Evolutionary conservation across 1,140 invertebrate genomes (phyloP), one percentile per base, ranked within the genome.

Genomic region (Hesperophylax magnus): DNA sequence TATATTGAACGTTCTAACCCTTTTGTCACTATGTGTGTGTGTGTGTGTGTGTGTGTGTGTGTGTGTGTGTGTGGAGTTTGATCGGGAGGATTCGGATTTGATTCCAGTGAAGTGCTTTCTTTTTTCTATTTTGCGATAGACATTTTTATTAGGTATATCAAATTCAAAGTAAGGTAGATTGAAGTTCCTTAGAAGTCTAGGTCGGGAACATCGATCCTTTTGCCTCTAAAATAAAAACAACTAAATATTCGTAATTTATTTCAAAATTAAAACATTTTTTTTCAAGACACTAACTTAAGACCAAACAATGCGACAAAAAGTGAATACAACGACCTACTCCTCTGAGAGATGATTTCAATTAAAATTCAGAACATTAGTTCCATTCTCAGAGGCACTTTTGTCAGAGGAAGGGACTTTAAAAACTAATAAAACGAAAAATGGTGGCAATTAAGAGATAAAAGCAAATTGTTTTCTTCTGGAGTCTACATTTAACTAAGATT

Each of bases 321-420:
- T 77, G 24, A 77, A 60, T 77, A 39, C 47, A 31, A 61, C 71
- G 17, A 24, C 27, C 17, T n/a, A 17, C 17, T 56, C 56, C 56
- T 60, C 54, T 77, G 56, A 77, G 75, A 63, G 22, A 61, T 39
- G 56, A 63, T 77, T 77, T 77, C 56, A 77, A 77, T 77, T 77
- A 77, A 39, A 77, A 61, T 34, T 77, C 58, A 47, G 27, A 39
- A 77, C 75, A 77, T 77, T 77, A 61, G 75, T 58, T 77, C 18
- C 75, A 14, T 47, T 60, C 54, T 27, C 14, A 31, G 75, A 60
- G 14, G 20, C 56, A 52, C 22, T 31, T 77, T 75, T 39, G 24
- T n/a, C 20, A 31, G 22, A 34, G 22, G 56, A 75, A 75, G 54
- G 53, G 53, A 56, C 31, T 75, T 75, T 31, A 75, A 75, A 77